Evolutionary conservation across 2,113 vertebrate genomes (phyloP).

Genomic region (Dinomys branickii): DNA sequence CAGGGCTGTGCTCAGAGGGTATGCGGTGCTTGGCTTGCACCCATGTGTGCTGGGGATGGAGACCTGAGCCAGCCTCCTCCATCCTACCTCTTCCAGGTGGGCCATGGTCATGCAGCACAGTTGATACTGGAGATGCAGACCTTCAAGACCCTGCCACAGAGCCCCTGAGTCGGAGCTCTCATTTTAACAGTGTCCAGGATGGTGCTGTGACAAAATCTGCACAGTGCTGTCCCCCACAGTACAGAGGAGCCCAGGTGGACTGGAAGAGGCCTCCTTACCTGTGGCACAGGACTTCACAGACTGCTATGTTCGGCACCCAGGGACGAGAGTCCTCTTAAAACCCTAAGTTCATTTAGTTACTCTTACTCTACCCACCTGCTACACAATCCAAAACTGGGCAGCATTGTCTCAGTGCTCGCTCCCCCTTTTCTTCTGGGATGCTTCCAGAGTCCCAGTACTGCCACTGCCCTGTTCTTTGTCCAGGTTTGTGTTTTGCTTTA

Average conservation of each 20-base stretch:
- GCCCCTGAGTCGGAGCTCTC: neutral
- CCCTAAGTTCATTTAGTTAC: fast-evolving
- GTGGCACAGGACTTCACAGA: fast-evolving
- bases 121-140: neutral
- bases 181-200: neutral
- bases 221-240: fast-evolving
- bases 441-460: neutral
- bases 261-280: fast-evolving
- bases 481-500: neutral
- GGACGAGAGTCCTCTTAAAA: fast-evolving
- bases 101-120: fast-evolving
- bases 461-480: fast-evolving
- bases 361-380: neutral
- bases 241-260: fast-evolving
- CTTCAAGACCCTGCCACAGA: neutral
- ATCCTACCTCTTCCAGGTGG: neutral
- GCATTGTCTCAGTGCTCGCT: neutral
- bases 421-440: no score
- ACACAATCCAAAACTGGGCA: fast-evolving
- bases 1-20: no score
- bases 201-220: no score
- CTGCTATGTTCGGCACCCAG: neutral
- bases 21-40: no score
- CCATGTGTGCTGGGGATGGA: fast-evolving
- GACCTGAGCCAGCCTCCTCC: fast-evolving